Percentiles rank a stretch among this genome's conserved stretches.
Evolutionary conservation across 2,888 invertebrate genomes (phyloP).

Genomic region (Baccha elongata): DNA sequence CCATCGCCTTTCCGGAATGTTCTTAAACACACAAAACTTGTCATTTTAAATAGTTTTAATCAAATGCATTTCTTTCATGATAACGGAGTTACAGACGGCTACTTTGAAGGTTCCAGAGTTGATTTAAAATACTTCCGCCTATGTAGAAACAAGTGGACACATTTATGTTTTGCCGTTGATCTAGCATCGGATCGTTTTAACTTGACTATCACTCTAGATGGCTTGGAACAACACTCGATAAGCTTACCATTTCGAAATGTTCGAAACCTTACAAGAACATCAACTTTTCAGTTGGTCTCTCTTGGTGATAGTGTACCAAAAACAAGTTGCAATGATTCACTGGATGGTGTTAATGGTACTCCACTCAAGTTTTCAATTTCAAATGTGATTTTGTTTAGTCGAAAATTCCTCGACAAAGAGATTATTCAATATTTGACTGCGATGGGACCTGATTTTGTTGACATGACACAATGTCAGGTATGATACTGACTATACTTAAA

Average conservation of each 20-base stretch:
- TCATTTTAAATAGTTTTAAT: slow-evolving; percentile 79
- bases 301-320: slow-evolving; percentile 77
- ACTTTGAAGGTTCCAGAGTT: slow-evolving; percentile 77
- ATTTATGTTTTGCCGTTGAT: slow-evolving; percentile 79
- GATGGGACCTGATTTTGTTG: slow-evolving; percentile 81
- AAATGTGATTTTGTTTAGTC: slow-evolving; percentile 81
- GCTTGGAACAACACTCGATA: slow-evolving; percentile 78
- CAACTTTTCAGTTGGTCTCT: slow-evolving; percentile 79
- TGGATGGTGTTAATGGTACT: slow-evolving; percentile 75
- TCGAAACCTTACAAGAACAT: slow-evolving; percentile 76
- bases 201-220: slow-evolving; percentile 78
- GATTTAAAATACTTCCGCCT: slow-evolving; percentile 79
- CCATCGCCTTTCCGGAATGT: slow-evolving; percentile 78
- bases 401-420: slow-evolving; percentile 76
- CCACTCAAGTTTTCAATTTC: slow-evolving; percentile 78
- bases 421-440: slow-evolving; percentile 79
- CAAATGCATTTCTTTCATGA: slow-evolving; percentile 80
- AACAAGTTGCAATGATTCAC: slow-evolving; percentile 75
- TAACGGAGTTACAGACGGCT: slow-evolving; percentile 74
- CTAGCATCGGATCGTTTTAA: slow-evolving; percentile 77
- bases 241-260: slow-evolving; percentile 79
- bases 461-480: slow-evolving; percentile 80
- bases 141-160: slow-evolving; percentile 80
- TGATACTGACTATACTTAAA: background rate
- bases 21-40: slow-evolving; percentile 79